phyloP scores from a whole-genome alignment of 2,888 invertebrate species.

The Pyrgus malvae region DNA sequence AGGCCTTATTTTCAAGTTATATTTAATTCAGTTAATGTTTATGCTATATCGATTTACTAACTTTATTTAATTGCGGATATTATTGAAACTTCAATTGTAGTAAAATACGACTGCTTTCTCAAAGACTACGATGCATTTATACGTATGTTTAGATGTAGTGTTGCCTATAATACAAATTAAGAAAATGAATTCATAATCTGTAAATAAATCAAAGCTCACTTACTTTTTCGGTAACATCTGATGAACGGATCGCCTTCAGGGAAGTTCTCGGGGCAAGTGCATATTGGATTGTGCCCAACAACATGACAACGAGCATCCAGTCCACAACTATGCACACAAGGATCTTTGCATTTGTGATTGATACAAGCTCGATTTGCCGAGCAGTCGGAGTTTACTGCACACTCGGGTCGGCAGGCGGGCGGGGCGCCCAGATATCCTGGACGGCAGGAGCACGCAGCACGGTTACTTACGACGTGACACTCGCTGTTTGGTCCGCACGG shows the following conservation, averaged over 20 bases:
- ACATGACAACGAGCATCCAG: slow-evolving; percentile 89
- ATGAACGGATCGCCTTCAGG: slow-evolving; percentile 90
- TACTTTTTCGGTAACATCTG: slow-evolving; percentile 81
- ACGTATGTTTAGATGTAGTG: no score
- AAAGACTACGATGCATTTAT: no score
- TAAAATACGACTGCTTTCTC: no score
- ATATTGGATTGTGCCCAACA: slow-evolving; percentile 90
- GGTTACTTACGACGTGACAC: slow-evolving; percentile 85
- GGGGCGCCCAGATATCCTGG: slow-evolving; percentile 87
- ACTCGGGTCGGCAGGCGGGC: slow-evolving; percentile 89
- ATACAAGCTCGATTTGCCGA: slow-evolving; percentile 87
- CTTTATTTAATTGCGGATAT: no score
- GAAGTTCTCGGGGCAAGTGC: slow-evolving; percentile 85
- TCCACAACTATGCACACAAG: slow-evolving; percentile 89
- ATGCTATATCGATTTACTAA: no score
- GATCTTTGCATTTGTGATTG: slow-evolving; percentile 88
- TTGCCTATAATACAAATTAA: no score
- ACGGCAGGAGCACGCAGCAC: slow-evolving; percentile 88
- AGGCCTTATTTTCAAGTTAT: neutral
- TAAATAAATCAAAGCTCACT: slow-evolving; percentile 35
- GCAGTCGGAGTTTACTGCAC: slow-evolving; percentile 89
- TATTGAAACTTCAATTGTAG: no score
- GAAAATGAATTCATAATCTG: no score
- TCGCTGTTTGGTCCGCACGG: slow-evolving; percentile 90
- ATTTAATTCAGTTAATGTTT: no score